Evolutionary conservation across 2,888 invertebrate species (phyloP).

Genomic region (Heteromyza rotundicornis): DNA sequence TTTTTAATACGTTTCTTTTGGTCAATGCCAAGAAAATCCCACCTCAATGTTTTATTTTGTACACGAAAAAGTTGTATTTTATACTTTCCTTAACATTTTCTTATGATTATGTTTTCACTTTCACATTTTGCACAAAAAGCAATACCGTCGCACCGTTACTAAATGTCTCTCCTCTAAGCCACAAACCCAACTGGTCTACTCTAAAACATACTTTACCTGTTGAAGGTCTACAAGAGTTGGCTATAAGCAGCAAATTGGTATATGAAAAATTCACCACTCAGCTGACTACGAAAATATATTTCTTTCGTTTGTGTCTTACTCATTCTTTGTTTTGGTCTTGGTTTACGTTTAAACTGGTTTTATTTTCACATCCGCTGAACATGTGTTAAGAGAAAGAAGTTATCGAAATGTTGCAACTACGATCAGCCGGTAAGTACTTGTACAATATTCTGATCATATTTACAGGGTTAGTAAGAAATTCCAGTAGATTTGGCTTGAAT

Average conservation of each 20-base stretch:
- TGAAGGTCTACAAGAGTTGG: constrained; percentile 12
- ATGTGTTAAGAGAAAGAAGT: no score
- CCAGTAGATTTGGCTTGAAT: no score
- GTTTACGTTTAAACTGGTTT: constrained; percentile 2
- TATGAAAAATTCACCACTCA: not conserved
- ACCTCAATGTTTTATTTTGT: no score
- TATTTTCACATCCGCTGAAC: not conserved
- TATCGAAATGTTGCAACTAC: no score
- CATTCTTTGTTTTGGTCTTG: constrained; percentile 13
- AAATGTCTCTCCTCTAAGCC: constrained; percentile 23
- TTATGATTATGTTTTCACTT: constrained; percentile 36
- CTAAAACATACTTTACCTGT: constrained; percentile 14
- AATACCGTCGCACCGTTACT: constrained; percentile 7
- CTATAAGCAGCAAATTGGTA: constrained; percentile 2
- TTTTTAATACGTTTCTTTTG: no score
- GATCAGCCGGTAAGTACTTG: no score
- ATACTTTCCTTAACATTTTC: constrained; percentile 25
- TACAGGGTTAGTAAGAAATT: no score
- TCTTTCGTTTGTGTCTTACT: not conserved
- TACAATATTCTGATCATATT: no score
- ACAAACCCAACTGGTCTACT: constrained; percentile 30
- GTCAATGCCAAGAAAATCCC: no score
- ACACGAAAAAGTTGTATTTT: no score
- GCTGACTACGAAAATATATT: not conserved
- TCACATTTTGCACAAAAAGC: constrained; percentile 41